Percentiles rank a stretch among this genome's conserved stretches.
Evolutionary conservation across 2,888 invertebrate genomes (phyloP).

Genomic region (Hyposoter dolosus): DNA sequence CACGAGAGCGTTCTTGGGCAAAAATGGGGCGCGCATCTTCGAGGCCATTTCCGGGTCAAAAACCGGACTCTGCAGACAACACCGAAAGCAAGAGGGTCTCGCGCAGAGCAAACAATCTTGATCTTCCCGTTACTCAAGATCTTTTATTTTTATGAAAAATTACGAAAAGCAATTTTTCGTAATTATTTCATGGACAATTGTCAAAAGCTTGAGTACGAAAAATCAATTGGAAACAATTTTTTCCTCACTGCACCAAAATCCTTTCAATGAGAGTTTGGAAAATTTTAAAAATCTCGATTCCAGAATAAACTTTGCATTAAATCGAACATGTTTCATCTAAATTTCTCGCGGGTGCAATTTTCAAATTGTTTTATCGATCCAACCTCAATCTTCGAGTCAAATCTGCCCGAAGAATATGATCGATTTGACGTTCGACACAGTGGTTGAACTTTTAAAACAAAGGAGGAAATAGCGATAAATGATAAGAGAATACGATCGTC

Average conservation of each 20-base stretch:
- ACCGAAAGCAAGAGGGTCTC: conserved; percentile 32
- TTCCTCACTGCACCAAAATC: background rate
- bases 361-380: conserved; percentile 35
- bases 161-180: background rate
- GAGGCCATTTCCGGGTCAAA: conserved; percentile 79
- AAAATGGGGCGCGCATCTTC: conserved; percentile 48
- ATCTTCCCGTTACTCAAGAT: background rate
- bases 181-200: background rate
- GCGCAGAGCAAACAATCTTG: background rate
- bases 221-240: background rate
- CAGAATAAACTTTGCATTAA: background rate
- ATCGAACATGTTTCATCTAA: conserved; percentile 43
- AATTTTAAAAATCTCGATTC: background rate
- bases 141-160: background rate
- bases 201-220: background rate
- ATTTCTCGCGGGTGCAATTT: conserved; percentile 60
- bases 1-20: conserved; percentile 13
- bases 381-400: conserved; percentile 14
- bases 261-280: background rate
- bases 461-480: conserved; percentile 80
- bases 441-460: conserved; percentile 67
- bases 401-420: conserved; percentile 65
- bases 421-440: conserved; percentile 55
- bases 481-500: conserved; percentile 72
- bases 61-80: conserved; percentile 75